Evolutionary conservation across 2,113 vertebrate species (phyloP), one percentile per base, ranked within the genome.

Genomic region (Onychostruthus taczanowskii): DNA sequence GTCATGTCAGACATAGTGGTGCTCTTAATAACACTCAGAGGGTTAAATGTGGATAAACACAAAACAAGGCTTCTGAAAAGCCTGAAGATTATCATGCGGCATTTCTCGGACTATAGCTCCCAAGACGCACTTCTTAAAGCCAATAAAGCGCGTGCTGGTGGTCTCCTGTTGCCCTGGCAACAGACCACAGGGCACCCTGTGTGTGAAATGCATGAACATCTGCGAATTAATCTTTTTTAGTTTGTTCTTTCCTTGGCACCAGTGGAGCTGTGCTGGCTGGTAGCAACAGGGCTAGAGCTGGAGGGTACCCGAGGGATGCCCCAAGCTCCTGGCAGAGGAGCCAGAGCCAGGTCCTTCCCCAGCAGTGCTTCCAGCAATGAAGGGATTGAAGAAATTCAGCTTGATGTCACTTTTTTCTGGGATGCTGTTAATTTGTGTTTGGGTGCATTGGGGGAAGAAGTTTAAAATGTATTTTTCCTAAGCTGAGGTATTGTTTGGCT

Each of bases 111-210:
- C 98, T 97, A 96, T 95, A 97, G 97, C 97, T 97, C 97, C 98
- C 6, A 72, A 98, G 98, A 98, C 79, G 96, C 97, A 98, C 98
- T 99, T 98, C 98, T 98, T 99, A 98, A 99, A 99, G 98, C 98
- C 98, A 98, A 98, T 98, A 98, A 98, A 98, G 97, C 89, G 72
- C 97, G 8, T 97, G 78, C 98, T 97, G 98, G 98, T 99, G 98
- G 98, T 99, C 98, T 98, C 97, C 92, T 2, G 99, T 99, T 99
- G 97, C 98, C 99, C 98, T 99, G 98, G 99, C 98, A 99, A 99
- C 99, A 4, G 98, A 98, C 98, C 98, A 98, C 98, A 97, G 98
- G 98, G 97, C 98, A 98, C 97, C 97, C 98, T 98, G 96, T 98
- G 97, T 99, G 98, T 98, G 98, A 98, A 98, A 98, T 97, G 98